phyloP scores from a whole-genome alignment of 2,888 invertebrate genomes.

The Proisotoma minuta region DNA sequence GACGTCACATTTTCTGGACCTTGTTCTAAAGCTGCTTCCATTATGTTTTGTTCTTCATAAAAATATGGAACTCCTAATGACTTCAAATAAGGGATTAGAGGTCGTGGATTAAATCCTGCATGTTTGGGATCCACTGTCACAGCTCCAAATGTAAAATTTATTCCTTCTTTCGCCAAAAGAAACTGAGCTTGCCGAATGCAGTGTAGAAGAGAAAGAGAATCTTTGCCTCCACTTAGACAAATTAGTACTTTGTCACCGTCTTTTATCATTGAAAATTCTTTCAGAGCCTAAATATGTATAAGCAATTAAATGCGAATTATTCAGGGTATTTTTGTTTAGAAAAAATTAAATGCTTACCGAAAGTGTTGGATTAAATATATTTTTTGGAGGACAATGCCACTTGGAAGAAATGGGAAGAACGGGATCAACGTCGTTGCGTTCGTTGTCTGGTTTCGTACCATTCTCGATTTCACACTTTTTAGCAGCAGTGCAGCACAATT shows the following conservation, averaged over 20 bases:
- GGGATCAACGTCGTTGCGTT: not conserved
- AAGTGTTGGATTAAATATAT: constrained; percentile 73
- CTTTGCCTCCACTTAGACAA: constrained; percentile 77
- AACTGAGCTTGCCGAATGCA: constrained; percentile 78
- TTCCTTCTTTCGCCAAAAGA: constrained; percentile 67
- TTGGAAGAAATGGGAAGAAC: too few relatives aligned
- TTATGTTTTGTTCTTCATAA: constrained; percentile 64
- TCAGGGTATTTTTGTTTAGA: not conserved
- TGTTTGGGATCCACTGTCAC: constrained; percentile 71
- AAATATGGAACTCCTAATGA: constrained; percentile 69
- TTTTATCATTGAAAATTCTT: constrained; percentile 76
- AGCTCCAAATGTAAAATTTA: constrained; percentile 65
- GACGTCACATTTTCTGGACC: constrained; percentile 50
- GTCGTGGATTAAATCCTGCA: constrained; percentile 58
- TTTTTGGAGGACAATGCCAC: constrained; percentile 74
- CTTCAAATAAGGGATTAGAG: constrained; percentile 69
- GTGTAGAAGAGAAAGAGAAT: constrained; percentile 78
- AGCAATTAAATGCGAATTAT: not conserved
- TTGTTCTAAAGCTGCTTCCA: constrained; percentile 42
- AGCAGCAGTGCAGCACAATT: not conserved
- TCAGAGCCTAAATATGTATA: constrained; percentile 60
- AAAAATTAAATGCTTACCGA: constrained; percentile 58
- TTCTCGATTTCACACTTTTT: not conserved
- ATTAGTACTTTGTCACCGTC: constrained; percentile 69
- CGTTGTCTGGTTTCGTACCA: too few relatives aligned